A percentile compares a stretch with the other conserved stretches of the same genome.
Evolutionary conservation across 2,113 vertebrate species (phyloP).

Genomic region (Scartelaos histophorus): DNA sequence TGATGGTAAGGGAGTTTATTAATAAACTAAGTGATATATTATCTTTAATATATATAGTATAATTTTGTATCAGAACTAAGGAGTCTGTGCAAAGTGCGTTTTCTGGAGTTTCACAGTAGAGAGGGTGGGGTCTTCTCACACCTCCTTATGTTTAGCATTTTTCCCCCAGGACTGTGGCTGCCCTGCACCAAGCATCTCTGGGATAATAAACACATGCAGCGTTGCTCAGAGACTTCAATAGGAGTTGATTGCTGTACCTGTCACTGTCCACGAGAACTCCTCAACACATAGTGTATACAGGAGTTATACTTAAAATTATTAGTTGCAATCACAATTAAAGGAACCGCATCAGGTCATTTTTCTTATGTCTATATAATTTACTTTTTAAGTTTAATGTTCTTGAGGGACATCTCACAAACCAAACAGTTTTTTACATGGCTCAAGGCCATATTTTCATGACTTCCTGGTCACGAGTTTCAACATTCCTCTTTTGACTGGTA

Average conservation of each 20-base stretch:
- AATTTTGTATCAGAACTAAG: constrained; percentile 17
- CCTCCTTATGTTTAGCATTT: constrained; percentile 79
- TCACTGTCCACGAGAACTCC: constrained; percentile 44
- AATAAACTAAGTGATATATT: neutral
- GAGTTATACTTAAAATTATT: constrained; percentile 19
- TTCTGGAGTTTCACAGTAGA: constrained; percentile 46
- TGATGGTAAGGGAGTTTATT: constrained; percentile 21
- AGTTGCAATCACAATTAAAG: neutral
- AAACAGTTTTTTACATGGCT: neutral
- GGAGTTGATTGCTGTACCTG: constrained; percentile 44
- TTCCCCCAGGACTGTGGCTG: constrained; percentile 73
- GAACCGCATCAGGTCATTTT: neutral
- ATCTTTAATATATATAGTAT: constrained; percentile 7
- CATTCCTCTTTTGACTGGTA: constrained; percentile 1
- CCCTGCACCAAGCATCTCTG: constrained; percentile 54
- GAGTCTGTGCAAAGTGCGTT: constrained; percentile 32
- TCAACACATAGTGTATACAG: constrained; percentile 25
- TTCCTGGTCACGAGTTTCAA: neutral
- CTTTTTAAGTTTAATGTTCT: neutral
- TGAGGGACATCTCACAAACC: neutral
- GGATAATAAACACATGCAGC: constrained; percentile 63
- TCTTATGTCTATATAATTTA: neutral
- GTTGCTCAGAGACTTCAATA: constrained; percentile 66
- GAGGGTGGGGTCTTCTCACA: constrained; percentile 71
- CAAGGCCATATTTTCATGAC: neutral